Evolutionary conservation across 35 echinoderm and acorn worm species (phyloP), one percentile per base, ranked within the genome.

Genomic region (Stichopus chloronotus): DNA sequence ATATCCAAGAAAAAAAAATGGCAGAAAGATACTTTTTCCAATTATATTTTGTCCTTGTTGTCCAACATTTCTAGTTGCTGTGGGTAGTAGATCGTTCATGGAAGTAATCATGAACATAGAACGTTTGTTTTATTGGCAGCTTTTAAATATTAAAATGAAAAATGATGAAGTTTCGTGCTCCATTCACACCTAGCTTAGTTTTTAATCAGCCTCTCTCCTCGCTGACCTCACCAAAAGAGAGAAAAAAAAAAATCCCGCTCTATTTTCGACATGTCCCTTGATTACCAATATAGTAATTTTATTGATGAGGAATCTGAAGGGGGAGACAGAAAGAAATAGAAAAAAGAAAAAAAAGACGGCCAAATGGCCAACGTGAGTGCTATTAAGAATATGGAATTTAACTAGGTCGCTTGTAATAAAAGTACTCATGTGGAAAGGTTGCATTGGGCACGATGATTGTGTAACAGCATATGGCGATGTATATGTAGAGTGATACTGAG

Each of bases 391-490:
- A 85, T 85, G 57, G 57, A 85, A 85, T 85, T 85, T 58, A 85
- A 85, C 82, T 85, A 58, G 82, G 82, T 85, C 82, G 57, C 57
- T 85, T 85, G 82, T 85, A 85, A 85, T 85, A 85, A 85, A 85
- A 58, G 82, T 58, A 55, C 55, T 85, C 82, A 85, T 56, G 82
- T 58, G 57, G 82, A 85, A 85, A 58, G 82, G 82, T 58, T 85
- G 82, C 57, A 55, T 16, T 85, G 82, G 55, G 55, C 55, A 85
- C 0, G 16, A 56, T 85, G 69, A 74, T 74, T 74, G 69, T n/a
- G 19, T n/a, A 74, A 74, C 22, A 16, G 17, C 69, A 74, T 74
- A 74, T 74, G 69, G 69, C 22, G 69, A 21, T 74, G 22, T 24
- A 74, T 74, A 43, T 43, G 19, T 24, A 74, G 13, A 74, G 69